Conservation (phyloP, 2,888 invertebrate species). For the Graphium colonna region DNA sequence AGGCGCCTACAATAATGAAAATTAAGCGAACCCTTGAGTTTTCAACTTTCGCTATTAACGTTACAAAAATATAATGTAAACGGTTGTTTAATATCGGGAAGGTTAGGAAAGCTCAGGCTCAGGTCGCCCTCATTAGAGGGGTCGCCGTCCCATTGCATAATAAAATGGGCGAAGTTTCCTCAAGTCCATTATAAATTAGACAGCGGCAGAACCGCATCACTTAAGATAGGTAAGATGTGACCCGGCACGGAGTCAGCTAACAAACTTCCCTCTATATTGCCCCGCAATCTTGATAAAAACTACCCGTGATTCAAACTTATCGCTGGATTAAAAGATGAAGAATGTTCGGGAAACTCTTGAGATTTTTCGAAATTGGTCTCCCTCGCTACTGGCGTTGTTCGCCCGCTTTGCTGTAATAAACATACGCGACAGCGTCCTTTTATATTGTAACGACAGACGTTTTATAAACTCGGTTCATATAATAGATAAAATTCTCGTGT, state of each 20-base stretch:
- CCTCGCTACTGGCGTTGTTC: slow-evolving; percentile 18
- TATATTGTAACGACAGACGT: slow-evolving; percentile 23
- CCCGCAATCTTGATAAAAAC: slow-evolving; percentile 75
- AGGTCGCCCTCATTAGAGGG: slow-evolving; percentile 76
- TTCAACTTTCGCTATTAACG: slow-evolving; percentile 41
- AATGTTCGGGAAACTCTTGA: slow-evolving; percentile 46
- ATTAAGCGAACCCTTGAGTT: slow-evolving; percentile 22
- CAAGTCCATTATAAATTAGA: slow-evolving; percentile 81
- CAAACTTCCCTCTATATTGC: slow-evolving; percentile 71
- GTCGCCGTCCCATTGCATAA: slow-evolving; percentile 78
- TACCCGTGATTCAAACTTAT: slow-evolving; percentile 72
- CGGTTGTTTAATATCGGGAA: slow-evolving; percentile 65
- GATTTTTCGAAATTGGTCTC: slow-evolving; percentile 34
- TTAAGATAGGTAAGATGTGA: slow-evolving; percentile 79
- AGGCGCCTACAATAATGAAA: background rate
- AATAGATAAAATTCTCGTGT: no score
- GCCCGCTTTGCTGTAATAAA: slow-evolving; percentile 14
- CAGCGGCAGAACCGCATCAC: slow-evolving; percentile 75
- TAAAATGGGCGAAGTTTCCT: slow-evolving; percentile 79
- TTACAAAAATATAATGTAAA: slow-evolving; percentile 59
- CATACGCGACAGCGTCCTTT: slow-evolving; percentile 25
- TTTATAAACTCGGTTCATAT: no score
- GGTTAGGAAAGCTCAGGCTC: slow-evolving; percentile 61
- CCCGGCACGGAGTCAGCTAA: slow-evolving; percentile 69
- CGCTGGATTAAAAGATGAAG: slow-evolving; percentile 53